A percentile compares a stretch with the other conserved stretches of the same genome.
These are phyloP conservation scores for Tipula helvola DNA, from an alignment of 2,888 invertebrate species.

Conservation along the genomic window DNA sequence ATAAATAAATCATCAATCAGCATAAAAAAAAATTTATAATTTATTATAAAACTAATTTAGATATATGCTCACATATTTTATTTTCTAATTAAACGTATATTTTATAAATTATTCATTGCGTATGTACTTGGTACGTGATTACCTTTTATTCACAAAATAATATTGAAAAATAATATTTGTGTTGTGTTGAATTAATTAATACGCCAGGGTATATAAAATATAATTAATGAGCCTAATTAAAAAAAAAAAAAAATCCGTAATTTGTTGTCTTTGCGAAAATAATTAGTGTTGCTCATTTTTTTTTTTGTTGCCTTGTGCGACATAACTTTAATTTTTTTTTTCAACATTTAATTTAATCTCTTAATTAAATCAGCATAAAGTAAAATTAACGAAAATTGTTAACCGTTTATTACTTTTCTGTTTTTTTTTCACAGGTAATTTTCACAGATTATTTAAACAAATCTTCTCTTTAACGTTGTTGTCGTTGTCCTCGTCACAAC, in stretches of 20 bases:
- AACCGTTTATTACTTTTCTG: neutral
- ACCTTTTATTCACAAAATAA: neutral
- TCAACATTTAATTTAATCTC: neutral
- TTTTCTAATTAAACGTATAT: neutral
- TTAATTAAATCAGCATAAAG: neutral
- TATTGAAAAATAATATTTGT: neutral
- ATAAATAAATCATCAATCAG: neutral
- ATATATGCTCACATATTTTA: neutral
- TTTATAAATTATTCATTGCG: neutral
- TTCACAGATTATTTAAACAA: neutral
- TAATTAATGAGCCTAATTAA: neutral
- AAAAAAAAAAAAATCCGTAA: neutral
- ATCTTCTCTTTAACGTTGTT: no score
- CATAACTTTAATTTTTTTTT: neutral
- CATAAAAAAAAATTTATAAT: neutral
- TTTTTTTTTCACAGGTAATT: neutral
- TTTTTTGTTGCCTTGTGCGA: neutral
- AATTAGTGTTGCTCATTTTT: neutral
- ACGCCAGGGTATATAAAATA: no score
- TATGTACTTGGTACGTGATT: neutral
- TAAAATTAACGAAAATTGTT: neutral
- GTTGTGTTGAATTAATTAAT: no score
- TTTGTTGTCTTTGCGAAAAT: neutral
- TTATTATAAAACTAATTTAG: neutral
- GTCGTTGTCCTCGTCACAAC: no score